Conservation (phyloP, 2,113 vertebrate species). For the Chrysemys picta region DNA sequence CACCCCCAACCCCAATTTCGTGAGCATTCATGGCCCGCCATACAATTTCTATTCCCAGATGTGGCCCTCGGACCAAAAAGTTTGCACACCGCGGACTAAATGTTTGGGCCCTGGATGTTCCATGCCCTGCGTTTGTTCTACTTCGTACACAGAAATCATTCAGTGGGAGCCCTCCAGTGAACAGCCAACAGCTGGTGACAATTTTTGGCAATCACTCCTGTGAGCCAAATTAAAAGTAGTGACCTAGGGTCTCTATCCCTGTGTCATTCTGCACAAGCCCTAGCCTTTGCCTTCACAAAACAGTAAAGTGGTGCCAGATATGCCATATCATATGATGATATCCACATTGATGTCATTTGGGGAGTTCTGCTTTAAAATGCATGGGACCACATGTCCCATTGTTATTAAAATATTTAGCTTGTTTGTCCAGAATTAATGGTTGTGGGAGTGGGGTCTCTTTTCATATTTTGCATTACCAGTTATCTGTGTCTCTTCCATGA, state of each 20-base stretch:
- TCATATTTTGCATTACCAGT: not conserved
- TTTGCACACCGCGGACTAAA: not conserved
- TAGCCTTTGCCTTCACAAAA: not conserved
- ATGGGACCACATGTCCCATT: not conserved
- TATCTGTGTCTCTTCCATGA: fast-evolving
- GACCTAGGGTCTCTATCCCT: not conserved
- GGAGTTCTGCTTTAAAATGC: not conserved
- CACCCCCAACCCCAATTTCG: not conserved
- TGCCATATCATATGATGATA: not conserved
- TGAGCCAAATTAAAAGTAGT: not conserved
- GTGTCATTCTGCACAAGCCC: not conserved
- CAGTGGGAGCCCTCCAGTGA: not conserved
- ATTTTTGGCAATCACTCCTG: not conserved
- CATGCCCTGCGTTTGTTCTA: not conserved
- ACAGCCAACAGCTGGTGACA: not conserved
- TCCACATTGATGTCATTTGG: not conserved
- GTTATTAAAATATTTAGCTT: not conserved
- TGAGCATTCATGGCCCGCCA: not conserved
- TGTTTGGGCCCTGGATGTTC: not conserved
- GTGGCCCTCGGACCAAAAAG: too few species aligned
- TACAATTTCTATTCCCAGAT: too few species aligned
- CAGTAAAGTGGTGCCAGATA: not conserved
- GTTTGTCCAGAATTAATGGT: not conserved
- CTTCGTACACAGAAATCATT: not conserved
- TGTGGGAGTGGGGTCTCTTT: not conserved